A percentile compares a stretch with the other conserved stretches of the same genome.
Conservation (phyloP, 1,140 invertebrate genomes). For the Glomeris maerens region DNA sequence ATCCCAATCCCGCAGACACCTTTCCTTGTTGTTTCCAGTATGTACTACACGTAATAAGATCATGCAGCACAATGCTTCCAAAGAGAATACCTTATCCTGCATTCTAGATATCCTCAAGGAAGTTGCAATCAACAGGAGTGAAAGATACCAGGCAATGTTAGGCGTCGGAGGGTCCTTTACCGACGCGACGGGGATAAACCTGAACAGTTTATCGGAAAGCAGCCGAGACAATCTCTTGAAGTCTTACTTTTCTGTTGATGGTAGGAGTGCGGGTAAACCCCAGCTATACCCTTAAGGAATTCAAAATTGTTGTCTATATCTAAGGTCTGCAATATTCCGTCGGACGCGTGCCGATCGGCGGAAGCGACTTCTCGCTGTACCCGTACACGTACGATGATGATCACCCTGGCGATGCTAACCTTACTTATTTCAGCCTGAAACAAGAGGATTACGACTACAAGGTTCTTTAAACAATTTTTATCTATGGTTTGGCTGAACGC, state of each 20-base stretch:
- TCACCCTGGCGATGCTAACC: conserved; percentile 37
- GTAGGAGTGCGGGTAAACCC: too few relatives aligned
- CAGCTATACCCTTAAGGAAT: too few relatives aligned
- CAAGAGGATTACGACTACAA: conserved; percentile 50
- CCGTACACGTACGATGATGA: conserved; percentile 53
- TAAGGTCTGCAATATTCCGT: conserved; percentile 55
- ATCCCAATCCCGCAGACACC: not conserved
- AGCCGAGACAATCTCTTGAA: conserved; percentile 43
- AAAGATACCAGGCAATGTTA: conserved; percentile 32
- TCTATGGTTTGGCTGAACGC: too few relatives aligned
- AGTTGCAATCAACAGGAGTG: too few relatives aligned
- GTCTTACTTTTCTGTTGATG: not conserved
- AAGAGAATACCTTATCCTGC: not conserved
- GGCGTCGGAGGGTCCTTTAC: conserved; percentile 82
- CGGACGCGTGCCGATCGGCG: conserved; percentile 62
- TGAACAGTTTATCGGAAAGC: conserved; percentile 39
- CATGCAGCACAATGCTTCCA: not conserved
- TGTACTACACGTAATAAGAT: not conserved
- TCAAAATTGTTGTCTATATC: too few relatives aligned
- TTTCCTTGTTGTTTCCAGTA: not conserved
- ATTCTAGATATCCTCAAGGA: too few relatives aligned
- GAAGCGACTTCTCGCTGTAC: conserved; percentile 60
- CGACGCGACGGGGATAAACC: conserved; percentile 62
- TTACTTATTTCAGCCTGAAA: conserved; percentile 49
- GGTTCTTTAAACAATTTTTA: conserved; percentile 40